A percentile compares a stretch with the other conserved stretches of the same genome.
phyloP scores from a whole-genome alignment of 2,888 invertebrate species.

The Oeneis ivallda region DNA sequence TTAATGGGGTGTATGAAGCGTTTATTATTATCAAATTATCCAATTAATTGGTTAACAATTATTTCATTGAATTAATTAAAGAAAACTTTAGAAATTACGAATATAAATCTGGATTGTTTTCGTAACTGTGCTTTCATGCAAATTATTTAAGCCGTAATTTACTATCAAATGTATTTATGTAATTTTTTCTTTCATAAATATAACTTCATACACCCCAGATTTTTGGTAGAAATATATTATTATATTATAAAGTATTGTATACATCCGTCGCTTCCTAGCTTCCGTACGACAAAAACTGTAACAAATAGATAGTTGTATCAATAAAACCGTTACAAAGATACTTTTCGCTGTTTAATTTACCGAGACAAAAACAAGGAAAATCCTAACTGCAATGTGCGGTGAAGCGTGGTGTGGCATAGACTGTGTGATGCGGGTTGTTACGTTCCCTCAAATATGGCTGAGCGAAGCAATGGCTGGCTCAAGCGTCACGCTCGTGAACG shows the following conservation, averaged over 20 bases:
- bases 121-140: background rate
- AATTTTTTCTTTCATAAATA: background rate
- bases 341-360: constrained; percentile 13
- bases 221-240: background rate
- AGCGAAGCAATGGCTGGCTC: too few relatives aligned
- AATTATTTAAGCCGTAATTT: background rate
- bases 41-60: constrained; percentile 4
- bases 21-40: background rate
- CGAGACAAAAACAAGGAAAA: too few relatives aligned
- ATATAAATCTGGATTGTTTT: background rate
- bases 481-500: too few relatives aligned
- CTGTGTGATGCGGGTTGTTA: too few relatives aligned
- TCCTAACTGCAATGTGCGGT: too few relatives aligned
- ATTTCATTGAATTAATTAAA: background rate
- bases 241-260: constrained; percentile 15
- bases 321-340: constrained; percentile 27
- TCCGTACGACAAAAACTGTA: constrained; percentile 26
- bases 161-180: background rate
- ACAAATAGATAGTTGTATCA: constrained; percentile 28
- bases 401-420: too few relatives aligned
- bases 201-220: constrained; percentile 11
- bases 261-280: constrained; percentile 21
- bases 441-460: too few relatives aligned
- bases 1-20: constrained; percentile 11
- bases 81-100: too few relatives aligned